Base-by-base conservation (phyloP, 1,140 invertebrate species). In the Diorhabda elongata region DNA sequence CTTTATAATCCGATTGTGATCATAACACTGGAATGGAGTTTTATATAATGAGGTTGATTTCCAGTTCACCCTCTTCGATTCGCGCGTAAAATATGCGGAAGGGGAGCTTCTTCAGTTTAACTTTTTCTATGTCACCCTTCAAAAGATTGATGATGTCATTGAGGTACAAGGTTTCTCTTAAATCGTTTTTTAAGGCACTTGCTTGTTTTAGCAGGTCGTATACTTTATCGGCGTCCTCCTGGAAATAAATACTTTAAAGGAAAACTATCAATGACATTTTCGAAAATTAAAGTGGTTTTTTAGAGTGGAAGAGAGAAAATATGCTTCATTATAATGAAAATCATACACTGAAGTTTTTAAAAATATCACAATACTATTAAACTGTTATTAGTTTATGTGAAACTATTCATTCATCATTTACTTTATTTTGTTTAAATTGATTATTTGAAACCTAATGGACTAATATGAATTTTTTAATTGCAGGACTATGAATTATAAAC, bases 91-190 rank as follows among this genome's bases (percentile, higher is more conserved):
- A 73, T 42, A 74, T 69, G 47, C 68, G 69, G 56, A 79, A 78
- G 0, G 78, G 78, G 42, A 73, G 73, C 58, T 71, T 73, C 59
- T 68, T 75, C 3, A 62, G 65, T 52, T 69, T 71, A 4, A 75
- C 72, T 62, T 74, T 72, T 62, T 78, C 75, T 4, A 73, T n/a
- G 57, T 76, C 47, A 5, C 74, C 75, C 9, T 76, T 67, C 7
- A 79, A 62, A 3, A 77, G 63, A 58, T 73, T 57, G 3, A 79
- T 61, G 3, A 79, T 7, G 58, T 78, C 70, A 44, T 76, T 69
- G 43, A 78, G 62, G 64, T 73, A 77, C 42, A 67, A 61, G 3
- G 73, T 72, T 70, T 77, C 69, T 52, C 69, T 62, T 41, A 77
- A 47, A 47, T 75, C 72, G 44, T 73, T 68, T 62, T 70, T 63